A percentile compares a stretch with the other conserved stretches of the same genome.
These are phyloP conservation scores for Bradypodion pumilum DNA, from an alignment of 2,797 vertebrate species.

Conservation along the genomic window DNA sequence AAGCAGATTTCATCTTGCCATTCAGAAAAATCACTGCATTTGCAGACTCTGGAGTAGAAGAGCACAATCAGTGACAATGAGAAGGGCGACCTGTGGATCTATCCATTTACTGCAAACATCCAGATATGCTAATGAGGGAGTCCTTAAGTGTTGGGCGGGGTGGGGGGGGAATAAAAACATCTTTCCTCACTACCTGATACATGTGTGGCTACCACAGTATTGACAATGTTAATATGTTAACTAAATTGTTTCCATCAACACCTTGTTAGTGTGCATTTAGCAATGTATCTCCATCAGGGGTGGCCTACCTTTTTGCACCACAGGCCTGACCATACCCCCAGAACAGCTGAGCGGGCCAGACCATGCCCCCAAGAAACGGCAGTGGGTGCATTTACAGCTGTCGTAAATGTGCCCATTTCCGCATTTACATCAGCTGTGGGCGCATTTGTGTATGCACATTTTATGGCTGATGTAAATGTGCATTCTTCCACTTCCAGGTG, in stretches of 20 bases:
- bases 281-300: no score
- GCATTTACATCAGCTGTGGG: no score
- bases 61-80: background rate
- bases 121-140: background rate
- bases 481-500: no score
- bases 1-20: slow-evolving; percentile 76
- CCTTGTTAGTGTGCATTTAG: no score
- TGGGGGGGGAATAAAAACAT: slow-evolving; percentile 30
- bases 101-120: background rate
- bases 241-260: background rate
- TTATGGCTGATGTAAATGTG: no score
- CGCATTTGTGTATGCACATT: no score
- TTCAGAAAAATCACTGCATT: slow-evolving; percentile 57
- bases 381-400: no score
- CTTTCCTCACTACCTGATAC: slow-evolving; percentile 9
- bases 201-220: background rate
- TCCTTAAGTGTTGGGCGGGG: slow-evolving; percentile 1
- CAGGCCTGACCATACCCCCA: no score
- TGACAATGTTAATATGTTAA: background rate
- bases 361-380: no score
- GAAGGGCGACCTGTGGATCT: background rate
- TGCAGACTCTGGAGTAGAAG: background rate
- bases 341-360: no score
- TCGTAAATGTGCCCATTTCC: no score
- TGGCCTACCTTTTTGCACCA: no score